Conservation (phyloP, 2,113 vertebrate genomes). For the Camelus dromedarius region DNA sequence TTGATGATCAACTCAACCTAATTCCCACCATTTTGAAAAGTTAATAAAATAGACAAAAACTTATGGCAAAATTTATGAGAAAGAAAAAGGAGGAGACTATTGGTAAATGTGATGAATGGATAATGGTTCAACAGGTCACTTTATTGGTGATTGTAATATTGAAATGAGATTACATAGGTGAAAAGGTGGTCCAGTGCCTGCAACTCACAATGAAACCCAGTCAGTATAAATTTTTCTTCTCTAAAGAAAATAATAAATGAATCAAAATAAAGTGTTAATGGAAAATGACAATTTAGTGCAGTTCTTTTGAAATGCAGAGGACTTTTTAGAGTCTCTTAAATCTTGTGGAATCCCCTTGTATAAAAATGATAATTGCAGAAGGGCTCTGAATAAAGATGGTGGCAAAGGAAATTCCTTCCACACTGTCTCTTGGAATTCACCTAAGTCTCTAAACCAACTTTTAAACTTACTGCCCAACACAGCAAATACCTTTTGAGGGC, state of each 20-base stretch:
- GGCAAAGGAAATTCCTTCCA: background rate
- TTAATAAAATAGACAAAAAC: background rate
- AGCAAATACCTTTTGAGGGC: background rate
- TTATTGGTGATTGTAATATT: background rate
- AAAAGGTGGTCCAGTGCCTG: background rate
- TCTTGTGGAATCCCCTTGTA: background rate
- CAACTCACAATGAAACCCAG: background rate
- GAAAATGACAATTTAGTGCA: background rate
- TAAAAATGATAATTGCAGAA: background rate
- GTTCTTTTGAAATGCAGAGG: background rate
- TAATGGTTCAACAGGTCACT: background rate
- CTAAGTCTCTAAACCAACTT: background rate
- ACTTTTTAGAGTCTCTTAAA: too few species aligned
- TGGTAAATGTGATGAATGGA: background rate
- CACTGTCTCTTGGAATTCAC: too few species aligned
- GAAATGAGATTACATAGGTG: background rate
- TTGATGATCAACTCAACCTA: background rate
- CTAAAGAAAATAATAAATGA: background rate
- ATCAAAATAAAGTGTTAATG: background rate
- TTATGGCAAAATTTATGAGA: background rate
- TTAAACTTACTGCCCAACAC: background rate
- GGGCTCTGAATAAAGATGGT: background rate
- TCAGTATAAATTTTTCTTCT: background rate
- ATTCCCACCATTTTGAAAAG: background rate
- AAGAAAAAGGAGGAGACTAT: background rate